phyloP scores from a whole-genome alignment of 2,113 vertebrate genomes.

The Suricata suricatta region DNA sequence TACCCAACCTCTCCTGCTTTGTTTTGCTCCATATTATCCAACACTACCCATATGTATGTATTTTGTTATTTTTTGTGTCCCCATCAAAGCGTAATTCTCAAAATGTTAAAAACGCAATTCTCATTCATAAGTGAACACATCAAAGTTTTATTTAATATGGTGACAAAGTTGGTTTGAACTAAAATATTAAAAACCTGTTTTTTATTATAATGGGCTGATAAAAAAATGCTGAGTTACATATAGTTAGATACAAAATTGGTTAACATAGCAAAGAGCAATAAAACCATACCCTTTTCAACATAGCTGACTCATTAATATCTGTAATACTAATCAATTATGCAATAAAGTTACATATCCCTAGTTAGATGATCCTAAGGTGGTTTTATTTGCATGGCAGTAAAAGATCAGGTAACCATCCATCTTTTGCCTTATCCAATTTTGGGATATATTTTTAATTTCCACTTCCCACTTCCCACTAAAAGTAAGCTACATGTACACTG shows the following conservation, averaged over 20 bases:
- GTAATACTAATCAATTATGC: not conserved
- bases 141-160: not conserved
- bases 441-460: not conserved
- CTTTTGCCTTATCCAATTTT: not conserved
- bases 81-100: not conserved
- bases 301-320: not conserved
- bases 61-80: not conserved
- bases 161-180: constrained; percentile 4
- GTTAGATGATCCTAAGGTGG: not conserved
- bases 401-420: not conserved
- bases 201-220: not conserved
- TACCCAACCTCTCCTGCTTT: not conserved
- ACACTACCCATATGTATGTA: not conserved
- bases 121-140: not conserved
- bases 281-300: not conserved
- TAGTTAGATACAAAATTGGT: constrained; percentile 2
- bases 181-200: not conserved
- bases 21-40: not conserved
- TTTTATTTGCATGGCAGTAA: not conserved
- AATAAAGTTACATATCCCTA: constrained; percentile 14
- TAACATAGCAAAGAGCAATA: constrained; percentile 30
- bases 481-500: not conserved
- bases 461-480: not conserved
- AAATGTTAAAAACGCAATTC: constrained; percentile 25
- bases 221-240: not conserved